Evolutionary conservation across 2,113 vertebrate genomes (phyloP), one percentile per base, ranked within the genome.

Genomic region (Pangasianodon hypophthalmus): DNA sequence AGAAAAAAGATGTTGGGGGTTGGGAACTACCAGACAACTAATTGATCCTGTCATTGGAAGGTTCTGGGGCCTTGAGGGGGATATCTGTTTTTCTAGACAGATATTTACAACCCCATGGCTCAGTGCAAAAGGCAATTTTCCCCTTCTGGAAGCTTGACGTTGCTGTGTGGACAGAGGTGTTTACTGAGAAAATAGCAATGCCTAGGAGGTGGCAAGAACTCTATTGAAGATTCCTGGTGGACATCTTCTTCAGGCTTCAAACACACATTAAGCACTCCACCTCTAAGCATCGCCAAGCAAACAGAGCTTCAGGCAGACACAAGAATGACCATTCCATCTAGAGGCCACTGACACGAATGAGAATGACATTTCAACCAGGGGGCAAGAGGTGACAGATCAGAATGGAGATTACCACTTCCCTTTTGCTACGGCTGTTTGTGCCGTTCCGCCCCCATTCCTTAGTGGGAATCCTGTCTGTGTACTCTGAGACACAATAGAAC

Each of bases 321-420:
- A 92, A 93, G 92, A 90, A 92, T 93, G 94, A 95, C 94, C 93
- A 41, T 96, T 96, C 94, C 95, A 96, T 96, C 95, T 95, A 91
- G 92, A 91, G 92, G 82, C 79, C 87, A 88, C 91, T 94, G 95
- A 96, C 95, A 95, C 93, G 94, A 93, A 96, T 95, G 95, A 95
- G 95, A 92, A 94, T 95, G 94, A 95, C 95, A 95, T 96, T 93
- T 96, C 93, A 95, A 94, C 95, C 94, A 89, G 52, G 88, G 91
- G 94, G 92, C 92, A 93, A 90, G 81, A 89, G 89, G 93, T 93
- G 93, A 90, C 88, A 89, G 88, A 93, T 92, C 89, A 91, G 79
- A 91, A 89, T 91, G 71, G 84, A 90, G 90, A 85, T 50, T 16
- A 21, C n/a, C 9, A 26, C 77, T 64, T 85, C 60, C 75, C 56